These are phyloP conservation scores for Neosilurus mollespiculum DNA, from an alignment of 2,797 vertebrate species.

Conservation along the genomic window DNA sequence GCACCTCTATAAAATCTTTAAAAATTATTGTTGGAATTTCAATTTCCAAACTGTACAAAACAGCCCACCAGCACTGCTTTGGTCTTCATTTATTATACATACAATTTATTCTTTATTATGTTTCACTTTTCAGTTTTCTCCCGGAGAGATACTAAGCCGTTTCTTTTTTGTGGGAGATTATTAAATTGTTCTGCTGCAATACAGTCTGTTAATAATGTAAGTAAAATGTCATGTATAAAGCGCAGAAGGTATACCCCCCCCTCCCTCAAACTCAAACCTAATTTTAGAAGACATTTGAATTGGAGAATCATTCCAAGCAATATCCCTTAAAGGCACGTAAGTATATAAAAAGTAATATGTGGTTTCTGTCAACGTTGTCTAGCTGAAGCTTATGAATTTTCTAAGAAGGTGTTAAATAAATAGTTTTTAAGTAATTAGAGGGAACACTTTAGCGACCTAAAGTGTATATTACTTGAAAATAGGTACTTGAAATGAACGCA, in stretches of 20 bases:
- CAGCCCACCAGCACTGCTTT: not conserved
- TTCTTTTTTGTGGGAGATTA: constrained; percentile 7
- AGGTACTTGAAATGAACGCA: constrained; percentile 9
- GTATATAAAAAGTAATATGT: not conserved
- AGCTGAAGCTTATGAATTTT: not conserved
- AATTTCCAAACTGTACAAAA: not conserved
- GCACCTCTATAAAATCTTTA: not conserved
- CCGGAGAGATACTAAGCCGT: not conserved
- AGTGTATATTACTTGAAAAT: constrained; percentile 7
- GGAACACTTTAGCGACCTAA: not conserved
- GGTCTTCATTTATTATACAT: constrained; percentile 7
- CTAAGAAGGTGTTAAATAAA: constrained; percentile 10
- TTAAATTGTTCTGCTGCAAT: constrained; percentile 18
- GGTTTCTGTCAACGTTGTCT: not conserved
- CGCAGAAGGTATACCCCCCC: not conserved
- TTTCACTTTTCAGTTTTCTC: not conserved
- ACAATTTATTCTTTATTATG: constrained; percentile 14
- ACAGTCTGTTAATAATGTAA: constrained; percentile 13
- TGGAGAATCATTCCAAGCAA: not conserved
- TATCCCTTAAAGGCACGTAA: not conserved
- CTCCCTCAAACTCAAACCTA: not conserved
- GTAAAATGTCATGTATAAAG: constrained; percentile 17
- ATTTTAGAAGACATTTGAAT: constrained; percentile 9
- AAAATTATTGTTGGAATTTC: not conserved
- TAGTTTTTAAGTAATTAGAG: not conserved